These are phyloP conservation scores for Zaprionus tsacasi DNA, from an alignment of 1,140 invertebrate genomes.

Conservation along the genomic window DNA sequence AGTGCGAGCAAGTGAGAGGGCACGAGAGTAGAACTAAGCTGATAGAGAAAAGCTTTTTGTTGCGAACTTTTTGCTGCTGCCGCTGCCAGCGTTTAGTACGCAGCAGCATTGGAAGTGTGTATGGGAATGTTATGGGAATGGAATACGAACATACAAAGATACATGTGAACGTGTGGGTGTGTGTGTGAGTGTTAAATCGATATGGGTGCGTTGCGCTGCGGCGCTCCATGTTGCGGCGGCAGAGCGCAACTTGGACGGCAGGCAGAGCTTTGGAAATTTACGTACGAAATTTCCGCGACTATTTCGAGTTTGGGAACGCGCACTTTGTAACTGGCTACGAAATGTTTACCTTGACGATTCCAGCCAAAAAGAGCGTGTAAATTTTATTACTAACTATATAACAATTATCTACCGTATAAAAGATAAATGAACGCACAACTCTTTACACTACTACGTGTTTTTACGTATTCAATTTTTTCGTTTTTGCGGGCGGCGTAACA, in stretches of 20 bases:
- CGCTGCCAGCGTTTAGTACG: constrained; percentile 3
- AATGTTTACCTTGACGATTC: constrained; percentile 10
- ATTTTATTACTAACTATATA: not conserved
- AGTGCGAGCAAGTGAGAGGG: not conserved
- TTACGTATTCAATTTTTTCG: constrained; percentile 21
- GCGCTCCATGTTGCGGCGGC: not conserved
- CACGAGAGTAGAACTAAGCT: not conserved
- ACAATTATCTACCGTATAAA: not conserved
- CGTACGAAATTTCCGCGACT: not conserved
- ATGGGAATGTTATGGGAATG: constrained; percentile 1
- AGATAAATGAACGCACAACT: not conserved
- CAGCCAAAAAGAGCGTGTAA: not conserved
- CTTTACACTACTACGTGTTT: not conserved
- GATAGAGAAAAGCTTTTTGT: constrained; percentile 46
- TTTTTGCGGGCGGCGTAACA: constrained; percentile 65
- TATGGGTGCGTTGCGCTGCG: constrained; percentile 30
- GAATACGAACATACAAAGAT: not conserved
- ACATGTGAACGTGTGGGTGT: not conserved
- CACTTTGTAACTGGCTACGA: not conserved
- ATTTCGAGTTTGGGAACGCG: constrained; percentile 5
- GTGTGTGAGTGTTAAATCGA: constrained; percentile 57
- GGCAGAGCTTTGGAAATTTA: constrained; percentile 13
- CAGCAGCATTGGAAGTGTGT: constrained; percentile 43
- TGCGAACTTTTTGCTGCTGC: constrained; percentile 45
- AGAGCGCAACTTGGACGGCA: constrained; percentile 8